Evolutionary conservation across 2,113 vertebrate genomes (phyloP).

Genomic region (Anthoscopus minutus): DNA sequence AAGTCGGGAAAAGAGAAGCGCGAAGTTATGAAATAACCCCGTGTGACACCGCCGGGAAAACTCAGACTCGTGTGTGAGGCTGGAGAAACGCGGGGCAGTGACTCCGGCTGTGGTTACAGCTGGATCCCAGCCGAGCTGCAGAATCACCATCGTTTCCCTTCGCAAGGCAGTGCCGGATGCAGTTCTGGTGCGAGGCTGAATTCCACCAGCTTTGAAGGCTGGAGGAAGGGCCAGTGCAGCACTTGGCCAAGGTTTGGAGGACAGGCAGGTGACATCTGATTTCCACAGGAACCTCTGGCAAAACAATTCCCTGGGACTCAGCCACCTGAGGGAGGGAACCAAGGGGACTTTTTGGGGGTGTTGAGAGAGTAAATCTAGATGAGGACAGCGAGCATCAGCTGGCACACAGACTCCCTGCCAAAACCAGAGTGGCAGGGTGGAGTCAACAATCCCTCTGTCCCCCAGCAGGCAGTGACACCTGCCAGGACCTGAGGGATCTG

Average conservation of each 20-base stretch:
- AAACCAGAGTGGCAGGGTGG: accelerated
- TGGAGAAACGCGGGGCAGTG: neutral
- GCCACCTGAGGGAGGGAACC: neutral
- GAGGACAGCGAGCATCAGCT: neutral
- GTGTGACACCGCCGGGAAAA: neutral
- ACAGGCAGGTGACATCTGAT: neutral
- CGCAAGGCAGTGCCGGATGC: neutral
- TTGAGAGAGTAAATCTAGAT: accelerated
- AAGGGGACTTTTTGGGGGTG: neutral
- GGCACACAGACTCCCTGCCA: neutral
- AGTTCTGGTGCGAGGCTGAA: accelerated
- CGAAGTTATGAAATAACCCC: neutral
- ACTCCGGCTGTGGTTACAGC: neutral
- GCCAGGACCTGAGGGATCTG: neutral
- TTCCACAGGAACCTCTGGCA: neutral
- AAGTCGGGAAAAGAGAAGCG: neutral
- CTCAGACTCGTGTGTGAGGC: accelerated
- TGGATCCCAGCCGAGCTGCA: neutral
- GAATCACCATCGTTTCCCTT: neutral
- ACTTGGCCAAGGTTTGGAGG: too few relatives aligned
- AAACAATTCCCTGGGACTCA: neutral
- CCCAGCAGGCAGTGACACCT: accelerated
- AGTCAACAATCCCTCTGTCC: neutral
- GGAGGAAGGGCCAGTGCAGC: neutral
- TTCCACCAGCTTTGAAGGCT: neutral